Conservation (phyloP, 1,140 invertebrate species). For the Hormaphis cornu region DNA sequence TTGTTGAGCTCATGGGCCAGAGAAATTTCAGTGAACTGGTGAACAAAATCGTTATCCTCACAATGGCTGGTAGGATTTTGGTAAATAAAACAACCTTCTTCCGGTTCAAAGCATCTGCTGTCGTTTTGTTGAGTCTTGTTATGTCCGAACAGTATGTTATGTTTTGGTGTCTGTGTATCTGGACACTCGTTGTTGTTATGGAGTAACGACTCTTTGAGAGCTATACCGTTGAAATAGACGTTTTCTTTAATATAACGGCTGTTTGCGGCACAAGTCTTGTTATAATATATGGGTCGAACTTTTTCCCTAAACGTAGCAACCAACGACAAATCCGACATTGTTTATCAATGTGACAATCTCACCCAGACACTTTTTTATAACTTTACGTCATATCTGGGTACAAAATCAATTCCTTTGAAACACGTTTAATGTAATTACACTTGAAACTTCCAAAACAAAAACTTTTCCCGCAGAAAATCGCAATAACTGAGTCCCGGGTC, state of each 20-base stretch:
- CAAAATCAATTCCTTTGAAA: too few species aligned
- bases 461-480: too few species aligned
- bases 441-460: too few species aligned
- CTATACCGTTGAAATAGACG: conserved; percentile 15
- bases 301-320: conserved; percentile 14
- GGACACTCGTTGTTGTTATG: neutral
- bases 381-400: too few species aligned
- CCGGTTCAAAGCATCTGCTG: neutral
- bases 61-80: neutral
- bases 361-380: too few species aligned
- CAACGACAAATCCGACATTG: conserved; percentile 10
- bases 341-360: too few species aligned
- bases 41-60: neutral
- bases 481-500: too few species aligned
- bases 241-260: conserved; percentile 23
- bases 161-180: neutral
- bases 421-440: too few species aligned
- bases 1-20: neutral
- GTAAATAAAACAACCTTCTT: conserved; percentile 23
- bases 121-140: neutral
- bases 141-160: neutral
- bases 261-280: neutral
- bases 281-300: neutral
- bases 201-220: neutral
- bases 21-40: neutral